phyloP scores from a whole-genome alignment of 2,797 vertebrate species.

The Pangasius mekongensis region DNA sequence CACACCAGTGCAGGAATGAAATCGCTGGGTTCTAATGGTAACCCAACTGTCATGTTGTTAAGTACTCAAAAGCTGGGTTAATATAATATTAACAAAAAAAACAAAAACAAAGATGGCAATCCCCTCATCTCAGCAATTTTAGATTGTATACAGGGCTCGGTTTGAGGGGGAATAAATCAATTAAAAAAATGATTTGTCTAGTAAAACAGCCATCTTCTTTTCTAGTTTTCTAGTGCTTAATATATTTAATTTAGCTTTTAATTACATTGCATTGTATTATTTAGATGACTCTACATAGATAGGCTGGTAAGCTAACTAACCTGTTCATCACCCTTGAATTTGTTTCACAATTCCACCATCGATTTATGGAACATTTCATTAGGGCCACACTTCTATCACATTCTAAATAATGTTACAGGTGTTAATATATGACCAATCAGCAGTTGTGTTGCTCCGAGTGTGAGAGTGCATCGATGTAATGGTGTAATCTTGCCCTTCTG shows the following conservation, averaged over 20 bases:
- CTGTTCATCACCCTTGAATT: neutral
- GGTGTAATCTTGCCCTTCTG: constrained; percentile 2
- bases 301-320: neutral
- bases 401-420: neutral
- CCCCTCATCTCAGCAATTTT: neutral
- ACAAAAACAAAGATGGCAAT: neutral
- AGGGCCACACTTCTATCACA: neutral
- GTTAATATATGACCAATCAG: constrained; percentile 9
- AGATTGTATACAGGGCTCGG: neutral
- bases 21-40: neutral
- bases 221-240: neutral
- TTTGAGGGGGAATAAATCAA: neutral
- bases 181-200: neutral
- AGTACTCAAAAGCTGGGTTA: neutral
- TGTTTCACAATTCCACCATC: neutral
- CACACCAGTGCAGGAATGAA: neutral
- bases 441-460: constrained; percentile 1
- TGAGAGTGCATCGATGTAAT: constrained; percentile 13
- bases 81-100: neutral
- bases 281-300: neutral
- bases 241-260: neutral
- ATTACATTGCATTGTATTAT: neutral
- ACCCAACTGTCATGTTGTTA: neutral
- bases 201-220: no score
- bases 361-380: neutral